Evolutionary conservation across 1,140 invertebrate genomes (phyloP).

Genomic region (Drosophila bifasciata): DNA sequence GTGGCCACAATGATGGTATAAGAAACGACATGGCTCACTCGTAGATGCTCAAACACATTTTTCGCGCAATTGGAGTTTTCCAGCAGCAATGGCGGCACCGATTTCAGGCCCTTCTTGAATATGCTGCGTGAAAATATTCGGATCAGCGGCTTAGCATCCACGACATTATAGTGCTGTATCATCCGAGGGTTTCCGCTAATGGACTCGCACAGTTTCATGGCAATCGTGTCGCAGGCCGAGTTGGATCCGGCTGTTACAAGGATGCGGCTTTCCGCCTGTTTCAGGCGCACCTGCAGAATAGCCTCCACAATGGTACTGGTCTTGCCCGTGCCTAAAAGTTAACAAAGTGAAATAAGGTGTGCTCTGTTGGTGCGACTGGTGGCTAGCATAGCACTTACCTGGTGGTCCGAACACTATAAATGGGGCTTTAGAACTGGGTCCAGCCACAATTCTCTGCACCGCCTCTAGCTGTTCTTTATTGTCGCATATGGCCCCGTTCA

Average conservation of each 20-base stretch:
- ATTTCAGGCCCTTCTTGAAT: slow-evolving; percentile 63
- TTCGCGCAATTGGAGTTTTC: slow-evolving; percentile 57
- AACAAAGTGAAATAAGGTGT: neutral
- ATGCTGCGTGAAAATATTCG: slow-evolving; percentile 67
- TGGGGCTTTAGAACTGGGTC: slow-evolving; percentile 58
- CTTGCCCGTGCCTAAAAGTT: slow-evolving; percentile 88
- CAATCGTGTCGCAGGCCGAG: slow-evolving; percentile 90
- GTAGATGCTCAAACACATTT: slow-evolving; percentile 34
- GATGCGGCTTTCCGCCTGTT: slow-evolving; percentile 84
- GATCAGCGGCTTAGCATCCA: slow-evolving; percentile 26
- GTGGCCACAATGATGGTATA: slow-evolving; percentile 66
- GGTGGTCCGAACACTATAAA: slow-evolving; percentile 78
- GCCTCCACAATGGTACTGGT: slow-evolving; percentile 91
- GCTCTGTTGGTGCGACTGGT: neutral
- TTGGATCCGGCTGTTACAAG: slow-evolving; percentile 91
- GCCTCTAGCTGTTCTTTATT: slow-evolving; percentile 72
- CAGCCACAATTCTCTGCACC: slow-evolving; percentile 59
- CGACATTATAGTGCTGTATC: slow-evolving; percentile 48
- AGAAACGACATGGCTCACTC: slow-evolving; percentile 35
- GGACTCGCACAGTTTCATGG: slow-evolving; percentile 85
- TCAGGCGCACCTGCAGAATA: slow-evolving; percentile 85
- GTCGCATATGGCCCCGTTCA: slow-evolving; percentile 49
- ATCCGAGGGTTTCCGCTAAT: slow-evolving; percentile 65
- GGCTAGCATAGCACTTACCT: slow-evolving; percentile 36
- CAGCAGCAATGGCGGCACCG: slow-evolving; percentile 32